A percentile compares a stretch with the other conserved stretches of the same genome.
Evolutionary conservation across 2,888 invertebrate species (phyloP).

Genomic region (Polymixis flavicincta): DNA sequence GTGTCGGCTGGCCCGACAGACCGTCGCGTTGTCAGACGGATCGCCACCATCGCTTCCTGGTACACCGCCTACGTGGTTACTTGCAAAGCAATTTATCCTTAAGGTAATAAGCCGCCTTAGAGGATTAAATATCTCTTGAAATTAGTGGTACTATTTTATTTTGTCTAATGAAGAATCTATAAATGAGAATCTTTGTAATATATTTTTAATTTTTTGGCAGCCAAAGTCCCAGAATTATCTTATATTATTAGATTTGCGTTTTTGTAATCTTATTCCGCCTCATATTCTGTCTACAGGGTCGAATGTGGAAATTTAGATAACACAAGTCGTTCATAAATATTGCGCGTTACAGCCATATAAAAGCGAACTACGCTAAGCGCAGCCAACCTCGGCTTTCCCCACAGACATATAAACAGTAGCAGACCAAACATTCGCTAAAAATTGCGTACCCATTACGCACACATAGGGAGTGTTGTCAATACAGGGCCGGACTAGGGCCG

Average conservation of each 20-base stretch:
- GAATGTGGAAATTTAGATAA: conserved; percentile 19
- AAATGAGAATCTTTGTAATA: not conserved
- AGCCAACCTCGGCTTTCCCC: conserved; percentile 64
- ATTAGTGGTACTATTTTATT: not conserved
- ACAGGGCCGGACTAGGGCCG: no score
- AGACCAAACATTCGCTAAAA: no score
- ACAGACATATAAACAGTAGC: no score
- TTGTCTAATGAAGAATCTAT: not conserved
- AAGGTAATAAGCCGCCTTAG: conserved; percentile 32
- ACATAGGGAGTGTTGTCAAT: no score
- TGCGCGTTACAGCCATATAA: conserved; percentile 50
- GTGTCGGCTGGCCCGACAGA: conserved; percentile 19
- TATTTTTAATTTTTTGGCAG: no score
- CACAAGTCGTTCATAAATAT: conserved; percentile 60
- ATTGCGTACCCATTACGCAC: no score
- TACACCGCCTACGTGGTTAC: conserved; percentile 5
- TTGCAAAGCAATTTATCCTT: not conserved
- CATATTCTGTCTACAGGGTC: no score
- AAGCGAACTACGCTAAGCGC: conserved; percentile 54
- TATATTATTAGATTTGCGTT: not conserved
- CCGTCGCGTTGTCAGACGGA: conserved; percentile 39
- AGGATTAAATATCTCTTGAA: not conserved
- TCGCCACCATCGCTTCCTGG: conserved; percentile 19
- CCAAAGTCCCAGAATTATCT: not conserved
- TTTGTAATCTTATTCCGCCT: not conserved